Percentiles rank a stretch among this genome's conserved stretches.
Evolutionary conservation across 2,113 vertebrate species (phyloP).

Genomic region (Salvator merianae): DNA sequence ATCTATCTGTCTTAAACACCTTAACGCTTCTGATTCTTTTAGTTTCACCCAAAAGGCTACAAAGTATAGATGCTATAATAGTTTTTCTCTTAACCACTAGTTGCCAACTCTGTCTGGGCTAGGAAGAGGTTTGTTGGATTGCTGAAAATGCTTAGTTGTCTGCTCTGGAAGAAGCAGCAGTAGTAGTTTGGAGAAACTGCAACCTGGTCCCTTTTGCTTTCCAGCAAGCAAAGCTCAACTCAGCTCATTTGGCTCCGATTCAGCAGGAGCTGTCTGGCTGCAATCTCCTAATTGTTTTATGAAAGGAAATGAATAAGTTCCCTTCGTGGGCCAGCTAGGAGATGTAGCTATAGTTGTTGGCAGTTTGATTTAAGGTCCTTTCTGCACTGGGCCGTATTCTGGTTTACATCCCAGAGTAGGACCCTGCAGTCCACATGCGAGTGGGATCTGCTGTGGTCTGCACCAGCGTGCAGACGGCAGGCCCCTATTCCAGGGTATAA

Average conservation of each 20-base stretch:
- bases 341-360: background rate
- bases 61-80: background rate
- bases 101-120: too few relatives aligned
- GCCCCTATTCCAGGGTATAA: too few relatives aligned
- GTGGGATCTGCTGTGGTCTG: too few relatives aligned
- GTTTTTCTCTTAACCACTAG: background rate
- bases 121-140: too few relatives aligned
- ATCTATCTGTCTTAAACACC: too few relatives aligned
- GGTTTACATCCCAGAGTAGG: too few relatives aligned
- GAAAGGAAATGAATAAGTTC: background rate
- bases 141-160: background rate
- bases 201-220: background rate
- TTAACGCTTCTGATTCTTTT: too few relatives aligned
- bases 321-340: background rate
- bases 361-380: background rate
- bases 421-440: too few relatives aligned
- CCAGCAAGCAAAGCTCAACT: background rate
- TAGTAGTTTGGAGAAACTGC: background rate
- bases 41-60: background rate
- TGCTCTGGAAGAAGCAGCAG: background rate
- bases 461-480: too few relatives aligned
- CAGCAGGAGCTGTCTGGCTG: background rate
- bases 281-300: slow-evolving; percentile 3
- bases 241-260: background rate
- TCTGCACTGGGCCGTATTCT: too few relatives aligned